Base-by-base conservation (phyloP, 2,113 vertebrate species). In the Chauna torquata region DNA sequence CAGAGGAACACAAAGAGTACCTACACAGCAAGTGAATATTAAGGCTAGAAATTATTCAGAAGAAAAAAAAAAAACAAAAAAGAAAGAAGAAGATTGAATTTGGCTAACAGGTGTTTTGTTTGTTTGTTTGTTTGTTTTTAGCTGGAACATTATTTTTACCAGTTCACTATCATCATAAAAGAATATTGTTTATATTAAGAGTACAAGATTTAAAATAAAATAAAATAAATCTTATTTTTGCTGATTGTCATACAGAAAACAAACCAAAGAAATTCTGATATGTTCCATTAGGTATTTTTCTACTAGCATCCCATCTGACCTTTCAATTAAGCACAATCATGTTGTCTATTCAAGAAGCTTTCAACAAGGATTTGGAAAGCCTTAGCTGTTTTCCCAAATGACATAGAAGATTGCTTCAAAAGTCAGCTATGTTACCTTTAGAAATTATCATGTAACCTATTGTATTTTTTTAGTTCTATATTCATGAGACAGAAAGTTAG, bases 341-440 rank as follows among this genome's bases (percentile, higher is more conserved):
- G 69, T 68, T 92, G 47, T 55, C 47, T 87, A 10, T 95, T 96
- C 91, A 82, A 96, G n/a, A 25, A 94, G 30, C 57, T 96, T 96
- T 92, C 49, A 92, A 85, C 11, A 91, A 79, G 61, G 93, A 96
- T 96, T 96, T 96, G 13, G 17, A 75, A 94, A 87, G n/a, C 50
- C 74, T 97, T 94, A 89, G 19, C 19, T 89, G 12, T 91, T 96
- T 96, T 93, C 95, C 85, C 82, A 92, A 93, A 88, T 36, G 92
- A 80, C 44, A 57, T 11, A 52, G 40, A 7, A 92, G 49, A 52
- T 76, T 92, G 25, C 57, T 86, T 94, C 52, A 78, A 92, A 96
- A 95, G n/a, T 94, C 89, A 94, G 36, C 88, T 84, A 58, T 1
- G 12, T 52, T 89, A 54, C 61, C 83, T 57, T 69, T 89, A 95